Evolutionary conservation across 2,113 vertebrate species (phyloP).

Genomic region (Aptenodytes patagonicus): DNA sequence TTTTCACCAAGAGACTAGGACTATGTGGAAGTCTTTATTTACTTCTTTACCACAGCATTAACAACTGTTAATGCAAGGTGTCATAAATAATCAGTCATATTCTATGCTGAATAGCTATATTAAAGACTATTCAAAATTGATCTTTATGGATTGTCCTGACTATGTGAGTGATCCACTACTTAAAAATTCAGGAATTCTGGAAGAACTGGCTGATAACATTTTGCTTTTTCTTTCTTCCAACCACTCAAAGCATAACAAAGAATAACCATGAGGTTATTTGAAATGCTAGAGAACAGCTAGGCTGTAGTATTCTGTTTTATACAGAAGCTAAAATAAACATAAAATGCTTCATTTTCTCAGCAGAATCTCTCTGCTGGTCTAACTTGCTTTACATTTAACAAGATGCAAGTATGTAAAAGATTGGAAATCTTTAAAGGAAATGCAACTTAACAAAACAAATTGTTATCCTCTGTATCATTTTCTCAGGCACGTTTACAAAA

Average conservation of each 20-base stretch:
- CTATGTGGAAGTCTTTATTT: not conserved
- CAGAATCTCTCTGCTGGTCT: not conserved
- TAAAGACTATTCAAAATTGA: not conserved
- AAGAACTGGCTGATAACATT: not conserved
- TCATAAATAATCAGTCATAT: not conserved
- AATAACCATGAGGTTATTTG: not conserved
- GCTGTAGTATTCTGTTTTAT: not conserved
- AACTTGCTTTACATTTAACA: not conserved
- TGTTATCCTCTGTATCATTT: not conserved
- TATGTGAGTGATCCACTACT: not conserved
- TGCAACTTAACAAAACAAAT: not conserved
- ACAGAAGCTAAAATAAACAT: not conserved
- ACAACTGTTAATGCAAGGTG: not conserved
- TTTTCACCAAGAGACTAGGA: not conserved
- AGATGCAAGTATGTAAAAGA: not conserved
- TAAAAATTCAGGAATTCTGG: not conserved
- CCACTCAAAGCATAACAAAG: not conserved
- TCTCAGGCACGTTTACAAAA: constrained; percentile 9
- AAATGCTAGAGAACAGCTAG: not conserved
- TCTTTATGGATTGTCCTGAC: not conserved
- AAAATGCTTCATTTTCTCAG: not conserved
- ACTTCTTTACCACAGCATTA: not conserved
- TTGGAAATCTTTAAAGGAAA: not conserved
- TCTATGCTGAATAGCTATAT: not conserved
- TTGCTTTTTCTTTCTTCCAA: not conserved